Conservation (phyloP, 2,113 vertebrate genomes). For the Circaetus cinerascens region DNA sequence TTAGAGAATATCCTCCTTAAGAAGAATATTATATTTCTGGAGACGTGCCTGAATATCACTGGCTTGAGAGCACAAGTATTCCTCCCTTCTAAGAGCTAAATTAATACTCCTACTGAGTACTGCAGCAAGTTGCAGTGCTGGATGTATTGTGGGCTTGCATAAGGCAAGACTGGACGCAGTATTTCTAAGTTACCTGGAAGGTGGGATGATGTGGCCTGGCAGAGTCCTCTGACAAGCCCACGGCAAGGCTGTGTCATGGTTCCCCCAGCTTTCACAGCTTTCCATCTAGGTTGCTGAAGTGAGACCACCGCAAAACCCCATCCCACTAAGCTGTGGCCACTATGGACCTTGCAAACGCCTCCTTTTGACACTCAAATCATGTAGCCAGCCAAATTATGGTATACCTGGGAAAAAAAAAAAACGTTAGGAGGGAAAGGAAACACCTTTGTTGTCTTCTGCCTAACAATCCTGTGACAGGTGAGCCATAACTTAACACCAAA, state of each 20-base stretch:
- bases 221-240: neutral
- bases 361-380: neutral
- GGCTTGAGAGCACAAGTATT: neutral
- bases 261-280: neutral
- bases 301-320: neutral
- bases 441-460: neutral
- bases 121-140: neutral
- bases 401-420: neutral
- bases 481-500: neutral
- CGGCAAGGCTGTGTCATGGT: neutral
- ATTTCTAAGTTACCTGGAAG: neutral
- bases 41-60: neutral
- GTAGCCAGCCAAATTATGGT: neutral
- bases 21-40: neutral
- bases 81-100: neutral
- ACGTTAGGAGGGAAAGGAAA: neutral
- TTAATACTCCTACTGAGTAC: neutral
- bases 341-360: fast-evolving
- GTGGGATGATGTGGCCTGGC: neutral
- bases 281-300: neutral
- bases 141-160: neutral
- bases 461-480: neutral
- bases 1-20: neutral
- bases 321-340: neutral
- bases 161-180: neutral